These are phyloP conservation scores for Anguilla megastoma DNA, from an alignment of 2,797 vertebrate species.

Conservation along the genomic window DNA sequence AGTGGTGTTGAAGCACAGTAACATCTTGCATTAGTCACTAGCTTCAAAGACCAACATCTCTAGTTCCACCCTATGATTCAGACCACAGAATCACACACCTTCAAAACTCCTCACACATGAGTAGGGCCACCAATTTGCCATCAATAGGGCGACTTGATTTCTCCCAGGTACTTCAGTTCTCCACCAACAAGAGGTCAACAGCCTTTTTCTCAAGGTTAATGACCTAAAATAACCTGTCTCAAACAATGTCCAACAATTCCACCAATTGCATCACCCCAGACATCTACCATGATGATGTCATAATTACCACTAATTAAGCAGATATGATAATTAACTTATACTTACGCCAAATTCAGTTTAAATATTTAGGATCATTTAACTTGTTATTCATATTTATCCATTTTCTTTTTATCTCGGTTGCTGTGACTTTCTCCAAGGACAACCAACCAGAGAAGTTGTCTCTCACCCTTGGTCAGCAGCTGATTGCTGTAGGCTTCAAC, in stretches of 20 bases:
- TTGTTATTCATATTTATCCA: background rate
- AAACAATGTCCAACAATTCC: background rate
- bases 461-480: background rate
- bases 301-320: background rate
- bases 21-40: background rate
- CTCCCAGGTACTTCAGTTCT: background rate
- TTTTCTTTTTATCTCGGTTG: background rate
- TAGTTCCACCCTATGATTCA: background rate
- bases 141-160: background rate
- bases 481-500: background rate
- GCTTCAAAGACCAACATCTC: background rate
- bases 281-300: background rate
- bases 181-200: background rate
- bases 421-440: background rate
- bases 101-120: background rate
- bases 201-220: background rate
- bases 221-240: background rate
- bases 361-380: background rate
- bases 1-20: background rate
- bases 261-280: background rate
- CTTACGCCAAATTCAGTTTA: background rate
- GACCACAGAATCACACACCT: background rate
- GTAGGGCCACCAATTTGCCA: background rate
- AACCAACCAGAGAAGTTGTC: background rate
- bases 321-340: background rate